Evolutionary conservation across 1,140 invertebrate species (phyloP), one percentile per base, ranked within the genome.

Genomic region (Platyura marginata): DNA sequence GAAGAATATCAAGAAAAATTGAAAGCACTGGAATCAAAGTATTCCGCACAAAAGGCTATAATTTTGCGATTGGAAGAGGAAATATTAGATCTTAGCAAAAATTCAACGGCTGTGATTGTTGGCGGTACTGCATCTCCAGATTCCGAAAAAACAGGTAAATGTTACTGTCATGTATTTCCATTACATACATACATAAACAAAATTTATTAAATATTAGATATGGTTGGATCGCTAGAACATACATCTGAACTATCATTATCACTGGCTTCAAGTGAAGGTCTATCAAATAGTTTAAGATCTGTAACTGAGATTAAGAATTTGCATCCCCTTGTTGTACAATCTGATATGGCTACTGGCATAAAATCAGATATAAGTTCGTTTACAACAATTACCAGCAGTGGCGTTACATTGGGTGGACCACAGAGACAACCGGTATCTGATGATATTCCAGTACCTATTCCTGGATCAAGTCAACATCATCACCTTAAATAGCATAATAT

Each of bases 11-110:
- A 67, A 36, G 64, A 68, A 50, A 55, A 59, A 51, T 55, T 71
- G 21, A 64, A 72, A 55, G 70, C 77, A 3, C 64, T 81, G 2
- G 77, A 79, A 50, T 77, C 75, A 35, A 83, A 83, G 54, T 84
- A 82, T 53, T 66, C 70, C 40, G 69, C 72, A 5, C 72, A 81
- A 48, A 68, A 75, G 49, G 64, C 71, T 21, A 74, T 80, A 21
- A 78, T 77, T 55, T 63, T 76, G 44, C 64, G 72, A 29, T 60
- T 78, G 42, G 79, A 83, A 50, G 69, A 72, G 32, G 71, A 75
- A 44, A 71, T 78, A 5, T 61, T 81, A 39, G 75, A 81, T 51
- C 54, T 77, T 33, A 64, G 66, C 19, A 64, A 73, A 46, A 69
- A 66, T 39, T 48, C 73, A 8, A 67, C 70, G 16, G 54, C 55